Percentiles rank a stretch among this genome's conserved stretches.
phyloP scores from a whole-genome alignment of 1,140 invertebrate species.

The Tetramorium alpestre region DNA sequence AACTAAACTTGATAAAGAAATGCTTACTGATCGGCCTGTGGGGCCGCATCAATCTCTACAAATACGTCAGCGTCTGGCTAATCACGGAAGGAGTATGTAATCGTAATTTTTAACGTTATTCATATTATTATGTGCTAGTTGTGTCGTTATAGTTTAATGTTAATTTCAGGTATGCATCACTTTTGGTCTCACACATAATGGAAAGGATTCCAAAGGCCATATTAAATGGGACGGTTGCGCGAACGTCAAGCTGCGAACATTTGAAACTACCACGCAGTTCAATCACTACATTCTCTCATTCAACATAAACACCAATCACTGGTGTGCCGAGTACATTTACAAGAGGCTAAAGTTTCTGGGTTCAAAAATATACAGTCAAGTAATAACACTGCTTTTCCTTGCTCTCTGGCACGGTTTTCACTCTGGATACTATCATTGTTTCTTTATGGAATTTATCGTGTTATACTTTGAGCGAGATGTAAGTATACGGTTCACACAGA shows the following conservation, averaged over 20 bases:
- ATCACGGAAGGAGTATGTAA: constrained; percentile 92
- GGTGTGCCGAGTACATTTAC: constrained; percentile 96
- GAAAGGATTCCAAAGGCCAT: constrained; percentile 87
- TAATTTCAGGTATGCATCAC: constrained; percentile 86
- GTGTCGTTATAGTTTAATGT: background rate
- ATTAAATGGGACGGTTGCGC: constrained; percentile 93
- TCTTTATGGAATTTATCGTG: constrained; percentile 96
- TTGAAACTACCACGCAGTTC: constrained; percentile 93
- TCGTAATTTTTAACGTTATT: background rate
- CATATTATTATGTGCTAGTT: background rate
- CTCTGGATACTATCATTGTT: constrained; percentile 96
- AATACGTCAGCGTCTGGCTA: constrained; percentile 97
- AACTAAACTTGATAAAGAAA: constrained; percentile 88
- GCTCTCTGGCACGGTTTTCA: constrained; percentile 97
- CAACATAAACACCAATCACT: constrained; percentile 97
- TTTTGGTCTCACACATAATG: constrained; percentile 94
- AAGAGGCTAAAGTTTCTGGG: constrained; percentile 96
- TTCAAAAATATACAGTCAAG: constrained; percentile 94
- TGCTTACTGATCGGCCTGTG: constrained; percentile 91
- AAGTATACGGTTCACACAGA: constrained; percentile 80
- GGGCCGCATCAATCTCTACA: constrained; percentile 94
- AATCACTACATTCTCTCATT: constrained; percentile 95
- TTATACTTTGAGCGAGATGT: constrained; percentile 96
- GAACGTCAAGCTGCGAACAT: constrained; percentile 92
- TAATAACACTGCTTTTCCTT: constrained; percentile 93